Evolutionary conservation across 2,888 invertebrate species (phyloP).

Genomic region (Drosophila diplacantha): DNA sequence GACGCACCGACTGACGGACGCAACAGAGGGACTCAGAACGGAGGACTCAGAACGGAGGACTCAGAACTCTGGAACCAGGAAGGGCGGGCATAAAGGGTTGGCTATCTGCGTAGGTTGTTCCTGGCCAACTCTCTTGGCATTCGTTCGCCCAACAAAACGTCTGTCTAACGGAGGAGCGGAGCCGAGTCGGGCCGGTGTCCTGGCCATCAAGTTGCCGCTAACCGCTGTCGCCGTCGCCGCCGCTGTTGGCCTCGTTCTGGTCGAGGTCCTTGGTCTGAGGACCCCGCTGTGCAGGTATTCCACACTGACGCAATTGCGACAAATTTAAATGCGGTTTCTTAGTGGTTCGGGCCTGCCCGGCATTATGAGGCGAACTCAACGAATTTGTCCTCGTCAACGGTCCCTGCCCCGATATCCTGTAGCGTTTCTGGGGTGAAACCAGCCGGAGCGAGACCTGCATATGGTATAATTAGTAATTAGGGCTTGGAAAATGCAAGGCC

Average conservation of each 20-base stretch:
- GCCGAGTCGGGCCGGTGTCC: constrained; percentile 3
- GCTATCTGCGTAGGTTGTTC: constrained; percentile 40
- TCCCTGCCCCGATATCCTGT: constrained; percentile 25
- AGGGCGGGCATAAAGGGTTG: constrained; percentile 25
- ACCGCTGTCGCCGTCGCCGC: constrained; percentile 47
- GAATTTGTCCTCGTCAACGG: constrained; percentile 42
- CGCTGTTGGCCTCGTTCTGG: constrained; percentile 41
- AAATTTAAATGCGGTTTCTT: constrained; percentile 71
- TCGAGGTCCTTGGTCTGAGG: constrained; percentile 42
- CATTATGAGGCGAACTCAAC: constrained; percentile 36
- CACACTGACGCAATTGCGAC: constrained; percentile 70
- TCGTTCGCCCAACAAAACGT: constrained; percentile 38
- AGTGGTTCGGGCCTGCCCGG: constrained; percentile 25
- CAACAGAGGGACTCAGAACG: constrained; percentile 11
- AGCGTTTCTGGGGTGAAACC: constrained; percentile 16
- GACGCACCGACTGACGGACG: constrained; percentile 64
- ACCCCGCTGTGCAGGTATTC: constrained; percentile 41
- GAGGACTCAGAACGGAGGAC: constrained; percentile 1
- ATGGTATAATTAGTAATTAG: constrained; percentile 22
- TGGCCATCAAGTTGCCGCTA: constrained; percentile 65
- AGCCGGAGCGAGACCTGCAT: constrained; percentile 4
- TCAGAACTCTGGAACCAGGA: background rate
- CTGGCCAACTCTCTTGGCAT: constrained; percentile 69
- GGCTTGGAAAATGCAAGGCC: constrained; percentile 8
- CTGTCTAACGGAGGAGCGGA: constrained; percentile 18